Percentiles rank a stretch among this genome's conserved stretches.
These are phyloP conservation scores for Lithosia quadra DNA, from an alignment of 2,888 invertebrate genomes.

Conservation along the genomic window DNA sequence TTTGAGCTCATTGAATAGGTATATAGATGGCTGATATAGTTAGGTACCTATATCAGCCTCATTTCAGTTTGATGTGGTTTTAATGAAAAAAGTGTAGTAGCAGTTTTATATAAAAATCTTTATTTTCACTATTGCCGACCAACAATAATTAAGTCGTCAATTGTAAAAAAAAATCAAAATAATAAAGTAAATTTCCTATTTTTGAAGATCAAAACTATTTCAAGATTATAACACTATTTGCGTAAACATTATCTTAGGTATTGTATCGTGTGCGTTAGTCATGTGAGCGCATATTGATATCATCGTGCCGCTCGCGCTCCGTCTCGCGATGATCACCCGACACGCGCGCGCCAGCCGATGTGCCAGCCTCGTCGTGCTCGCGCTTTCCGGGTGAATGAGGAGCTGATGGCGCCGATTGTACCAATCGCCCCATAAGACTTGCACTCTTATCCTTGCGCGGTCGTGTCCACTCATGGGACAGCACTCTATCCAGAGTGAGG, in stretches of 20 bases:
- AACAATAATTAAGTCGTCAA: conserved; percentile 82
- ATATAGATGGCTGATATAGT: too few relatives aligned
- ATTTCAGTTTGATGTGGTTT: background rate
- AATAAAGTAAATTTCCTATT: conserved; percentile 77
- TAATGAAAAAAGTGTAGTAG: background rate
- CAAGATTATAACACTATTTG: conserved; percentile 55
- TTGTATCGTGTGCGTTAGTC: conserved; percentile 58
- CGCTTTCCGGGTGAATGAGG: conserved; percentile 75
- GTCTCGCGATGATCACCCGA: conserved; percentile 82
- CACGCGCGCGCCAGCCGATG: conserved; percentile 78
- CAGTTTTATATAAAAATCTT: conserved; percentile 66
- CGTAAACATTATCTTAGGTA: conserved; percentile 57
- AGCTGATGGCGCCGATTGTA: conserved; percentile 87
- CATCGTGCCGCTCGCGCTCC: conserved; percentile 80
- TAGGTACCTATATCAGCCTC: too few relatives aligned
- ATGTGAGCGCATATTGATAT: conserved; percentile 79
- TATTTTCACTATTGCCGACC: conserved; percentile 80
- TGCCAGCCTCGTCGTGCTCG: conserved; percentile 79
- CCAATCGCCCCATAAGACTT: conserved; percentile 87
- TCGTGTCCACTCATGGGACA: conserved; percentile 92
- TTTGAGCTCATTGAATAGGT: too few relatives aligned
- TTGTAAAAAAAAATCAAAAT: conserved; percentile 80
- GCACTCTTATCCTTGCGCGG: conserved; percentile 88
- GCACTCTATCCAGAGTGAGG: conserved; percentile 91
- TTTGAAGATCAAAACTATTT: conserved; percentile 69